phyloP scores from a whole-genome alignment of 1,140 invertebrate genomes.

The Frieseomelitta varia region DNA sequence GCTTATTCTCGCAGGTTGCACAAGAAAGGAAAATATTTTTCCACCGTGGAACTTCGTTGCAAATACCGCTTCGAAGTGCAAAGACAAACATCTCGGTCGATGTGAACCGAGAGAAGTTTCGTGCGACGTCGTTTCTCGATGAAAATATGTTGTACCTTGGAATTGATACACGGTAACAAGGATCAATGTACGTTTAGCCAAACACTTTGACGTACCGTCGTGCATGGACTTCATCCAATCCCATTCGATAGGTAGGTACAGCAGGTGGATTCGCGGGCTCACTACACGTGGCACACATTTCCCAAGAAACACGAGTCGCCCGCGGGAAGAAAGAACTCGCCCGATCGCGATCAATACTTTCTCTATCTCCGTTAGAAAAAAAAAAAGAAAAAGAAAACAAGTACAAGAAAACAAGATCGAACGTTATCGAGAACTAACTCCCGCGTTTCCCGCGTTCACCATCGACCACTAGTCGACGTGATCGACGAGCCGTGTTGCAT shows the following conservation, averaged over 20 bases:
- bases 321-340: neutral
- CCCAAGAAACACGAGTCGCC: constrained; percentile 6
- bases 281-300: constrained; percentile 63
- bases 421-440: neutral
- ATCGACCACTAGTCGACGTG: neutral
- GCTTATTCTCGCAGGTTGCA: neutral
- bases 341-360: neutral
- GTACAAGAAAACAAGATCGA: neutral
- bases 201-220: constrained; percentile 52
- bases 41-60: neutral
- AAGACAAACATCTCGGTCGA: neutral
- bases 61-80: neutral
- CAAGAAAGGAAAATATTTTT: neutral
- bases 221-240: constrained; percentile 52
- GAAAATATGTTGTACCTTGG: neutral
- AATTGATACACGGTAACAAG: neutral
- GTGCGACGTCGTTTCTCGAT: neutral
- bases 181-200: no score
- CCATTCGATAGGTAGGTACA: constrained; percentile 37
- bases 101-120: neutral
- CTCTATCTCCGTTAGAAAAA: neutral
- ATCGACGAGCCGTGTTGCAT: neutral
- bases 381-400: neutral
- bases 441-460: neutral
- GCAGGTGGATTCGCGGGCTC: constrained; percentile 54